Percentiles rank a stretch among this genome's conserved stretches.
phyloP scores from a whole-genome alignment of 2,113 vertebrate genomes.

The Sardina pilchardus region DNA sequence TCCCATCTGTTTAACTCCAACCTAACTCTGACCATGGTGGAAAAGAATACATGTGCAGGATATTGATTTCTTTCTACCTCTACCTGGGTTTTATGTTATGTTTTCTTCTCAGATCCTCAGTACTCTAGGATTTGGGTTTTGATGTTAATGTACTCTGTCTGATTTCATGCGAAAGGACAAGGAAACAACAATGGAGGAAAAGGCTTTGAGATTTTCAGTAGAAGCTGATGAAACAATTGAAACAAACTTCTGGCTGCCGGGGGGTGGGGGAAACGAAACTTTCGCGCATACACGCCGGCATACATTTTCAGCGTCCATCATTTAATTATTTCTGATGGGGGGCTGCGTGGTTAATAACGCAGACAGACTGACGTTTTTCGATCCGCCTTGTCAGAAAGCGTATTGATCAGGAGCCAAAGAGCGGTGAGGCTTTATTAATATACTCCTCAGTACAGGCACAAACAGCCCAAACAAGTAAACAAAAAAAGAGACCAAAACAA shows the following conservation, averaged over 20 bases:
- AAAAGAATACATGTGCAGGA: background rate
- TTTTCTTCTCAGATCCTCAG: background rate
- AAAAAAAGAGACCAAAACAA: background rate
- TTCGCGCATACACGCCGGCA: background rate
- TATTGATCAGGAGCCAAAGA: conserved; percentile 3
- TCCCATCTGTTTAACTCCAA: background rate
- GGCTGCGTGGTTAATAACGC: background rate
- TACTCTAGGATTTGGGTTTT: background rate
- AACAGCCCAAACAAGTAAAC: background rate
- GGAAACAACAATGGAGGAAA: background rate
- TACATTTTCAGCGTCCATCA: background rate
- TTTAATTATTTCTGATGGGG: background rate
- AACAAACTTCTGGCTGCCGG: background rate
- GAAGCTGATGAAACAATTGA: too few relatives aligned
- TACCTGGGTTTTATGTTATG: background rate
- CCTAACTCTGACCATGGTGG: background rate
- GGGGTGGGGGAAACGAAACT: background rate
- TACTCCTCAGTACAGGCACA: background rate
- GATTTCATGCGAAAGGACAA: background rate
- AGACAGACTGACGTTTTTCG: background rate
- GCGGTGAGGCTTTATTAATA: background rate
- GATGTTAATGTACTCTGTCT: background rate
- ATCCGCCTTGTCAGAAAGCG: background rate
- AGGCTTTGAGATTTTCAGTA: too few relatives aligned
- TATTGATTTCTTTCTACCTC: background rate